Base-by-base conservation (phyloP, 2,797 vertebrate species). In the Propithecus perrieri region DNA sequence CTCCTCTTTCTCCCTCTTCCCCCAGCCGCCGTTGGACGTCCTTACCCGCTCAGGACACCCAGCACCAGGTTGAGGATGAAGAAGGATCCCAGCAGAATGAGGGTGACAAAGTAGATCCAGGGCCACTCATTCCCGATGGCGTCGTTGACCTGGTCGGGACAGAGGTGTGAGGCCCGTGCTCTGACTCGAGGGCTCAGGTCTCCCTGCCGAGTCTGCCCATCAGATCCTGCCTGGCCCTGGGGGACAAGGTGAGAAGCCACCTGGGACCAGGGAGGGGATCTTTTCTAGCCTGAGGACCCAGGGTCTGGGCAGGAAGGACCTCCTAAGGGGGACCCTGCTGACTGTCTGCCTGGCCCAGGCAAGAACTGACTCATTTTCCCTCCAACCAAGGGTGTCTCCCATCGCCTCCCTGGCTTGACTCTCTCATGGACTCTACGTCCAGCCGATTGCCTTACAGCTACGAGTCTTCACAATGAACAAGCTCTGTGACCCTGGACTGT, bases 91-190 rank as follows among this genome's bases (percentile, higher is more conserved):
- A 99, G 97, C 74, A 99, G 98, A 94, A 99, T 99, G 88, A 99
- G 99, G 76, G 99, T 99, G 97, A 99, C 99, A 38, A 99, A 99
- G 97, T 99, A 99, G 97, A 99, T 97, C 99, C 99, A 99, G 11
- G 99, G 99, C 99, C 99, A 99, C 96, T 99, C 99, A 3, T 99
- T 99, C 43, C 99, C 99, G 28, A 99, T 99, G 94, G 99, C 99
- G 91, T 99, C 99, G 11, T 99, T 99, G 24, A 99, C 98, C 99
- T 99, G 97, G 96, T 30, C 5, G 63, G 46, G 72, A 91, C 28
- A 75, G 6, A 81, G 38, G 9, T 8, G 33, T 92, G 95, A 97
- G 94, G 35, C 46, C 20, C 26, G 7, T 4, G 14, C 67, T 61
- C 74, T 4, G 10, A 59, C 6, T 0, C 0, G 43, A 26, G 35